phyloP scores from a whole-genome alignment of 2,888 invertebrate species.

The Lymantria dispar region DNA sequence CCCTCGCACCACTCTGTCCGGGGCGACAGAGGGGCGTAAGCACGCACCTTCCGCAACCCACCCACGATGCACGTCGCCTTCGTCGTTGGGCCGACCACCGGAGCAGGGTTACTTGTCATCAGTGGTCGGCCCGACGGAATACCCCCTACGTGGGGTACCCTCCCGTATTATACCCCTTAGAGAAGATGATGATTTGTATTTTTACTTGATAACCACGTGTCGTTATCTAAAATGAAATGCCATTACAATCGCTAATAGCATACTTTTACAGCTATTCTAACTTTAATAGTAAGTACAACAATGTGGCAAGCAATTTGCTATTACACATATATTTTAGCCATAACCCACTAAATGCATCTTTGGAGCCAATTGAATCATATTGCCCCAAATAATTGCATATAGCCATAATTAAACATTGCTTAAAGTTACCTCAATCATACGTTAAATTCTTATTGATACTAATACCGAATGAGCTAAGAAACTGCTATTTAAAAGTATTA shows the following conservation, averaged over 20 bases:
- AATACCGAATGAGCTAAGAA: neutral
- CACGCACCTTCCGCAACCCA: too few species aligned
- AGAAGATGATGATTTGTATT: too few species aligned
- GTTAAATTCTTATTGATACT: neutral
- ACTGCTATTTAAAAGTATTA: neutral
- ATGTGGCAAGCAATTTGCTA: conserved; percentile 9
- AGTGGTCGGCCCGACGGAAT: too few species aligned
- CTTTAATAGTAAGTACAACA: conserved; percentile 1
- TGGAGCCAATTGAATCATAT: conserved; percentile 13
- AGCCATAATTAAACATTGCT: conserved; percentile 16
- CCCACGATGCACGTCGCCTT: too few species aligned
- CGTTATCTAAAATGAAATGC: too few species aligned
- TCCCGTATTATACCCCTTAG: too few species aligned
- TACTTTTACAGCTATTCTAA: neutral
- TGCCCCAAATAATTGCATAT: conserved; percentile 13
- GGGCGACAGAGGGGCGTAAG: too few species aligned
- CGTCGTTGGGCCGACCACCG: too few species aligned
- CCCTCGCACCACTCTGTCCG: too few species aligned
- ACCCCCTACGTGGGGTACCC: too few species aligned
- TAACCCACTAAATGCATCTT: conserved; percentile 11
- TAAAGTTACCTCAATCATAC: conserved; percentile 5
- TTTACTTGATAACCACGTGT: too few species aligned
- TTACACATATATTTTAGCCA: conserved; percentile 15
- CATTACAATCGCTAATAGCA: neutral
- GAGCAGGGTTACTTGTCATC: too few species aligned